phyloP scores from a whole-genome alignment of 2,888 invertebrate genomes.

The Temnothorax ravouxi region DNA sequence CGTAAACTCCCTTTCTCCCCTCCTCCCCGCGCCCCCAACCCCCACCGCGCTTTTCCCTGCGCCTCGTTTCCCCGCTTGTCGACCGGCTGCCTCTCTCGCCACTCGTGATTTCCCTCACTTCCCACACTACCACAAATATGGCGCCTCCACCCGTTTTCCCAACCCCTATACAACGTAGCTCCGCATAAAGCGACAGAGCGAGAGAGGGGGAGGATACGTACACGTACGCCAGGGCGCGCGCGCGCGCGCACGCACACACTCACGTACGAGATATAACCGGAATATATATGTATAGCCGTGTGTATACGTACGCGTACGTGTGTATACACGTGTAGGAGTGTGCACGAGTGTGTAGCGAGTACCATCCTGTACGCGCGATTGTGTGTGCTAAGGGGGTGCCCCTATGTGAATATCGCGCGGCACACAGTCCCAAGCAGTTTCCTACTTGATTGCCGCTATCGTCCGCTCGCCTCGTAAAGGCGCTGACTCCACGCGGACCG shows the following conservation, averaged over 20 bases:
- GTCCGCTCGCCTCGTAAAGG: slow-evolving; percentile 83
- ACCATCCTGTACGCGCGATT: slow-evolving; percentile 67
- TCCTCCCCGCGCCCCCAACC: slow-evolving; percentile 44
- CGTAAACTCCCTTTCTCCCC: slow-evolving; percentile 79
- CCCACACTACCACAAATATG: slow-evolving; percentile 86
- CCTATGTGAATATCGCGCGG: slow-evolving; percentile 85
- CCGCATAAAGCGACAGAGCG: slow-evolving; percentile 72
- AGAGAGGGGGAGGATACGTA: slow-evolving; percentile 53
- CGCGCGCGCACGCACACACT: neutral
- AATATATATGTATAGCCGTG: slow-evolving; percentile 40
- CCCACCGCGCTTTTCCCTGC: slow-evolving; percentile 61
- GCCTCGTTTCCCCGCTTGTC: slow-evolving; percentile 71
- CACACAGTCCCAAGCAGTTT: slow-evolving; percentile 86
- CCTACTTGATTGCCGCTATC: slow-evolving; percentile 87
- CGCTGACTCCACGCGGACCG: slow-evolving; percentile 83
- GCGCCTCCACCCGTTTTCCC: slow-evolving; percentile 85
- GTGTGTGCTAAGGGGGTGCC: slow-evolving; percentile 77
- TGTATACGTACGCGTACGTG: slow-evolving; percentile 45
- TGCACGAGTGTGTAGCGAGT: slow-evolving; percentile 69
- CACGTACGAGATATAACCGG: slow-evolving; percentile 50
- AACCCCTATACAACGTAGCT: slow-evolving; percentile 78
- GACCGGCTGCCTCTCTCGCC: slow-evolving; percentile 78
- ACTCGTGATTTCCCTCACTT: slow-evolving; percentile 86
- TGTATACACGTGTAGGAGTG: slow-evolving; percentile 45
- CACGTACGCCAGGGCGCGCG: slow-evolving; percentile 23